phyloP scores from a whole-genome alignment of 2,113 vertebrate genomes.

The Potamarius usumacintae region DNA sequence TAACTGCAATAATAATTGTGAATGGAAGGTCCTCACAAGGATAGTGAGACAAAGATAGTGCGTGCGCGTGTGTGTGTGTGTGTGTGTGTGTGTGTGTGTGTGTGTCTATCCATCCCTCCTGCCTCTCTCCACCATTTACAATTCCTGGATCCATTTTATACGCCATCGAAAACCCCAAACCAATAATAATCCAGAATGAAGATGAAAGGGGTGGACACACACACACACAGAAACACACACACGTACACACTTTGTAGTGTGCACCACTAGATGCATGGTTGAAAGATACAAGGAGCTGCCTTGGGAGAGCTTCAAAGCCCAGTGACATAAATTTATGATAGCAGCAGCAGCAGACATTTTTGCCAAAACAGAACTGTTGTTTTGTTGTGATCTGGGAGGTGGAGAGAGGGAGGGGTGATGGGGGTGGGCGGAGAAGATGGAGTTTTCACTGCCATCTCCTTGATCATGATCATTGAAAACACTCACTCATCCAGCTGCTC shows the following conservation, averaged over 20 bases:
- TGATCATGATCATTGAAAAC: conserved; percentile 72
- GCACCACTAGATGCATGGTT: conserved; percentile 68
- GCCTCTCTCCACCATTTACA: conserved; percentile 5
- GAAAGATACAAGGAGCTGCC: conserved; percentile 58
- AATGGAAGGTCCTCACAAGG: no score
- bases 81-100: not conserved
- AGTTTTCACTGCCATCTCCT: conserved; percentile 68
- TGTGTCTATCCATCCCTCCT: not conserved
- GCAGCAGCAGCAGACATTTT: conserved; percentile 64
- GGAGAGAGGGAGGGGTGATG: not conserved
- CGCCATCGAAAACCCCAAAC: conserved; percentile 45
- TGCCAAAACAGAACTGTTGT: conserved; percentile 76
- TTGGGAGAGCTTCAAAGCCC: conserved; percentile 79
- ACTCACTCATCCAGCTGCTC: conserved; percentile 61
- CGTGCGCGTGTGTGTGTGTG: not conserved
- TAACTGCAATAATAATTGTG: no score
- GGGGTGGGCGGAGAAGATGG: not conserved
- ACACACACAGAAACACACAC: conserved; percentile 56
- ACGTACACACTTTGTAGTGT: conserved; percentile 57
- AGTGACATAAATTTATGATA: conserved; percentile 80
- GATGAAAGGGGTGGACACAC: conserved; percentile 53
- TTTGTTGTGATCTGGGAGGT: conserved; percentile 56
- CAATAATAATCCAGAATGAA: conserved; percentile 53
- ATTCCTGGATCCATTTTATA: conserved; percentile 52
- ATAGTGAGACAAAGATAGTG: not conserved